phyloP scores from a whole-genome alignment of 2,797 vertebrate genomes.

The Rhabdophis nuchalis region DNA sequence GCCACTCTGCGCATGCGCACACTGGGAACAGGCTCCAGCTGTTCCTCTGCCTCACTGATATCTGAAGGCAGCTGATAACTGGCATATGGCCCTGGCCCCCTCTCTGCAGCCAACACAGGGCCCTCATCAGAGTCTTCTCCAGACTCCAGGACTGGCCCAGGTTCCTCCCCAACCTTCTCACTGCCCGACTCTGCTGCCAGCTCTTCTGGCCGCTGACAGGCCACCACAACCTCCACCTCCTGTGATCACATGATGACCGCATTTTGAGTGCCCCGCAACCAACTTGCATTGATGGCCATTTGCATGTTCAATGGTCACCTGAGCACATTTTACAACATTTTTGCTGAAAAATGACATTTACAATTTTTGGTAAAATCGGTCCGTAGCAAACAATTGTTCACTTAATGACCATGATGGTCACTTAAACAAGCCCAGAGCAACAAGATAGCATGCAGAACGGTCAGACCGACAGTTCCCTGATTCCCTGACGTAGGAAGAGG shows the following conservation, averaged over 20 bases:
- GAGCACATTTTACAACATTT: background rate
- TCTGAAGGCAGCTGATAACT: too few species aligned
- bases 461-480: background rate
- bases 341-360: background rate
- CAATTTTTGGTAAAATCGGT: background rate
- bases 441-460: background rate
- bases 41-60: too few species aligned
- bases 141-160: too few species aligned
- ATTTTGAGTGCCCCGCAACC: background rate
- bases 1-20: too few species aligned
- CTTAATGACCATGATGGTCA: background rate
- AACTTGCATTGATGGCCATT: background rate
- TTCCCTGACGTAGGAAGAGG: background rate
- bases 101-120: too few species aligned
- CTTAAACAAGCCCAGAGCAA: background rate
- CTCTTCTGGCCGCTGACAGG: too few species aligned
- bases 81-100: too few species aligned
- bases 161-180: too few species aligned
- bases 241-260: background rate
- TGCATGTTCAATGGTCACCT: too few species aligned
- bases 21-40: too few species aligned
- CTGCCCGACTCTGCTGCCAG: too few species aligned
- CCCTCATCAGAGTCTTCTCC: too few species aligned
- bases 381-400: background rate
- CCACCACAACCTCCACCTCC: background rate